Evolutionary conservation across 2,888 invertebrate species (phyloP).

Genomic region (Tetramorium bicarinatum): DNA sequence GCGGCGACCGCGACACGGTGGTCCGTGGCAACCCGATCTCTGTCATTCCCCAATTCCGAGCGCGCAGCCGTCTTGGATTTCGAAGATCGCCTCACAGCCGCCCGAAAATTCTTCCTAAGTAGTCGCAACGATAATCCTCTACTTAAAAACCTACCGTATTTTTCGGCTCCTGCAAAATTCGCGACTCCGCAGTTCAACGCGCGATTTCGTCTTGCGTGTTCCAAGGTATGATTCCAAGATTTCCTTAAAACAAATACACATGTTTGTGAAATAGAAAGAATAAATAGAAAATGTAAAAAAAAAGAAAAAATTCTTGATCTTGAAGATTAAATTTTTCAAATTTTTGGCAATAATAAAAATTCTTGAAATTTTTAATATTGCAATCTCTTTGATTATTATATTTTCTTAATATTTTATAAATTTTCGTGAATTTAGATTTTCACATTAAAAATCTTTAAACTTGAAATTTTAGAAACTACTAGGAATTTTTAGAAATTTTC

Average conservation of each 20-base stretch:
- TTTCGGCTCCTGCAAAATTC: slow-evolving; percentile 44
- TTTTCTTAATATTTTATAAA: not conserved
- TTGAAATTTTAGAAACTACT: not conserved
- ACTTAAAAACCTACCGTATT: slow-evolving; percentile 73
- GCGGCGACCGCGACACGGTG: slow-evolving; percentile 83
- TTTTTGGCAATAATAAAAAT: not conserved
- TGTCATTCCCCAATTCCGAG: slow-evolving; percentile 80
- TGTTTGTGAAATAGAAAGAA: not conserved
- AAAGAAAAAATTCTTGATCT: not conserved
- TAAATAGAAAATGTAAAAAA: not conserved
- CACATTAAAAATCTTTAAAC: not conserved
- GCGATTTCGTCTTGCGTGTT: slow-evolving; percentile 35
- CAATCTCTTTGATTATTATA: not conserved
- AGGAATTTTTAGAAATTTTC: not conserved
- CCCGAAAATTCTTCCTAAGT: slow-evolving; percentile 82
- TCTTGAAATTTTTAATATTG: not conserved
- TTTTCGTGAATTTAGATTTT: not conserved
- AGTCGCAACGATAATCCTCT: slow-evolving; percentile 81
- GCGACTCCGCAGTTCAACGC: slow-evolving; percentile 19
- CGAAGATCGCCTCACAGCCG: slow-evolving; percentile 78
- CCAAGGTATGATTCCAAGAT: not conserved
- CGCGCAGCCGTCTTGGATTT: slow-evolving; percentile 83
- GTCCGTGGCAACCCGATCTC: slow-evolving; percentile 85
- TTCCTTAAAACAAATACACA: not conserved
- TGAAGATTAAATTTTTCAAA: not conserved